Conservation (phyloP, 2,888 invertebrate species). For the Melipona beecheii region DNA sequence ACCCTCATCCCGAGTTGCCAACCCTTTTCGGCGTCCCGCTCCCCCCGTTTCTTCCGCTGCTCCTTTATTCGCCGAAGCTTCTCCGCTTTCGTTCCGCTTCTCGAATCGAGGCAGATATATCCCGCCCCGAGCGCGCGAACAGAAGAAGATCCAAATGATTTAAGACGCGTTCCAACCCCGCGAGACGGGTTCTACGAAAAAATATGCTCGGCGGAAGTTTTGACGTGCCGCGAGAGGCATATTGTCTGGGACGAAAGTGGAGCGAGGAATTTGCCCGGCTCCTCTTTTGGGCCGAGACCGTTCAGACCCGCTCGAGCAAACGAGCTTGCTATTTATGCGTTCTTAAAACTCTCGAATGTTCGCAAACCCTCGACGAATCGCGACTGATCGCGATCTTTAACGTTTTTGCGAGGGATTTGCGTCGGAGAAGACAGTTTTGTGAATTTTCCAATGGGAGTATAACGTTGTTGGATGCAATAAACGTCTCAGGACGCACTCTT, state of each 20-base stretch:
- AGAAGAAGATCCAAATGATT: slow-evolving; percentile 60
- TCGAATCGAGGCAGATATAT: slow-evolving; percentile 47
- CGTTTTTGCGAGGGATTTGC: no score
- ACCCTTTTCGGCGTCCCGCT: slow-evolving; percentile 30
- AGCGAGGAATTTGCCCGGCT: slow-evolving; percentile 14
- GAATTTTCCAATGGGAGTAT: no score
- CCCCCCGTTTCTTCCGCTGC: slow-evolving; percentile 21
- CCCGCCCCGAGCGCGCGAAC: slow-evolving; percentile 29
- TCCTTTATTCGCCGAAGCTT: slow-evolving; percentile 21
- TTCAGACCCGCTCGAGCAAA: not conserved
- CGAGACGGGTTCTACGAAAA: slow-evolving; percentile 48
- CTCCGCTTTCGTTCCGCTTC: slow-evolving; percentile 18
- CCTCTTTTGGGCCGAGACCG: slow-evolving; percentile 10
- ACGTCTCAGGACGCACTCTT: no score
- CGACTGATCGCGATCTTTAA: no score
- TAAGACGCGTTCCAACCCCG: slow-evolving; percentile 41
- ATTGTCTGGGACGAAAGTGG: slow-evolving; percentile 23
- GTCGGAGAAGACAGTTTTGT: no score
- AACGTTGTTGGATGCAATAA: no score
- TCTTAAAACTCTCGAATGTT: slow-evolving; percentile 19
- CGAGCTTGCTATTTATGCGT: slow-evolving; percentile 41
- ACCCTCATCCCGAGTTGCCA: slow-evolving; percentile 30
- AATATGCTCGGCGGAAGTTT: slow-evolving; percentile 57
- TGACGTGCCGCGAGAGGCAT: slow-evolving; percentile 20
- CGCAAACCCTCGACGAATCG: not conserved